phyloP scores from a whole-genome alignment of 2,113 vertebrate genomes.

The Bucco capensis region DNA sequence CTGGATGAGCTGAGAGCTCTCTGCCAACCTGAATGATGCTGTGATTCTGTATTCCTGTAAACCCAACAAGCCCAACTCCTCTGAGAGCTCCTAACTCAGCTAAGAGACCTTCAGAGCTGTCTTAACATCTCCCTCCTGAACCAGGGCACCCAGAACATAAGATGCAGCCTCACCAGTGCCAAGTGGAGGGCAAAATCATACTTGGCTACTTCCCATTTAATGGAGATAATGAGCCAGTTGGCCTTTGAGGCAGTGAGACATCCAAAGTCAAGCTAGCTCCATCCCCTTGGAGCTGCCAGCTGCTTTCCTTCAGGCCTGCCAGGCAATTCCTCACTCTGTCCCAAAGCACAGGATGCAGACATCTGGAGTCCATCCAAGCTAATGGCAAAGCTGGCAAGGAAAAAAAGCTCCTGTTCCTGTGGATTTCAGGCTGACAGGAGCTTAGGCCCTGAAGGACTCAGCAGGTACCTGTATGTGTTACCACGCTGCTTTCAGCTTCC shows the following conservation, averaged over 20 bases:
- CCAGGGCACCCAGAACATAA: neutral
- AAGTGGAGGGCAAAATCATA: neutral
- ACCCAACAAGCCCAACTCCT: too few relatives aligned
- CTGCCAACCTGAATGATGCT: too few relatives aligned
- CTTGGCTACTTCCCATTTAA: neutral
- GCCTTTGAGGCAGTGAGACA: neutral
- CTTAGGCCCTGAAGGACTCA: neutral
- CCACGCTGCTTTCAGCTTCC: neutral
- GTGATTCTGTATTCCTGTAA: too few relatives aligned
- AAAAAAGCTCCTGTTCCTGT: neutral
- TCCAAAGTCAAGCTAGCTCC: neutral
- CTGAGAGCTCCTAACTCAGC: too few relatives aligned
- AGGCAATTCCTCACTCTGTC: neutral
- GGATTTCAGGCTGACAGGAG: neutral
- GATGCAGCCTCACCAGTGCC: neutral
- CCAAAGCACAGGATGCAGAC: neutral
- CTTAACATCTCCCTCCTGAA: neutral
- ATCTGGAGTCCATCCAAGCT: neutral
- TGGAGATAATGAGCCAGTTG: neutral
- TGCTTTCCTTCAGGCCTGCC: neutral
- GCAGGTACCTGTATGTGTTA: neutral
- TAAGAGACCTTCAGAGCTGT: too few relatives aligned
- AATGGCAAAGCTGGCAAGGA: conserved; percentile 9
- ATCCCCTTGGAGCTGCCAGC: neutral
- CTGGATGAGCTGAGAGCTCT: too few relatives aligned